These are phyloP conservation scores for Oplegnathus fasciatus DNA, from an alignment of 2,113 vertebrate genomes.

Conservation along the genomic window DNA sequence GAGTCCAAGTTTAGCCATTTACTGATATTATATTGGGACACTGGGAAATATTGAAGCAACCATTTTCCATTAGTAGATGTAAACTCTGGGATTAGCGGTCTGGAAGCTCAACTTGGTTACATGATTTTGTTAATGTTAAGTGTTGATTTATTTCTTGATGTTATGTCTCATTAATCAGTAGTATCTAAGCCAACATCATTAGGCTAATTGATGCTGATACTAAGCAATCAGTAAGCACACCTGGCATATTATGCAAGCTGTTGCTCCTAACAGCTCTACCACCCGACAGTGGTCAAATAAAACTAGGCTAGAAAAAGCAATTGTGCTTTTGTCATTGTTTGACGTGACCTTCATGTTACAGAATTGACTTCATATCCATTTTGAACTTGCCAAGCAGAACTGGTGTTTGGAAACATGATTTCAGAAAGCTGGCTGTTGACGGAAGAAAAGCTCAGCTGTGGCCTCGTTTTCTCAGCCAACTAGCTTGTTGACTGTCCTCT, in stretches of 20 bases:
- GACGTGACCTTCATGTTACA: slow-evolving; percentile 11
- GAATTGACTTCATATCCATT: not conserved
- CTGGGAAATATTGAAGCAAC: not conserved
- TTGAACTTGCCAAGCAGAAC: slow-evolving; percentile 17
- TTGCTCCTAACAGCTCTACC: not conserved
- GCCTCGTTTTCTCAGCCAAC: slow-evolving; percentile 23
- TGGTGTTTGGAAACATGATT: slow-evolving; percentile 22
- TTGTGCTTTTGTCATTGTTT: not conserved
- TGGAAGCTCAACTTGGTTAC: slow-evolving; percentile 1
- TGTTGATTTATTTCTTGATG: slow-evolving; percentile 18
- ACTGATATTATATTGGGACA: not conserved
- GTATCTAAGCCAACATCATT: slow-evolving; percentile 41
- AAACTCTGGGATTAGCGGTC: not conserved
- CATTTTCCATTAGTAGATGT: not conserved
- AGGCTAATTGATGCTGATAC: slow-evolving; percentile 58
- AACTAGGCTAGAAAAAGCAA: not conserved
- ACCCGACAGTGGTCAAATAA: slow-evolving; percentile 6
- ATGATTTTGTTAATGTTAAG: not conserved
- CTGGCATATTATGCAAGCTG: slow-evolving; percentile 47
- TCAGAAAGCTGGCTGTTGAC: slow-evolving; percentile 24
- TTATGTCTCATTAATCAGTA: not conserved
- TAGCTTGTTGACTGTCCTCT: slow-evolving; percentile 26
- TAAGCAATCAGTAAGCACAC: slow-evolving; percentile 51
- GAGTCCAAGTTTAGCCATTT: not conserved
- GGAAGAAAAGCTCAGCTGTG: slow-evolving; percentile 11